phyloP scores from a whole-genome alignment of 2,888 invertebrate species.

The Trichopria drosophilae region DNA sequence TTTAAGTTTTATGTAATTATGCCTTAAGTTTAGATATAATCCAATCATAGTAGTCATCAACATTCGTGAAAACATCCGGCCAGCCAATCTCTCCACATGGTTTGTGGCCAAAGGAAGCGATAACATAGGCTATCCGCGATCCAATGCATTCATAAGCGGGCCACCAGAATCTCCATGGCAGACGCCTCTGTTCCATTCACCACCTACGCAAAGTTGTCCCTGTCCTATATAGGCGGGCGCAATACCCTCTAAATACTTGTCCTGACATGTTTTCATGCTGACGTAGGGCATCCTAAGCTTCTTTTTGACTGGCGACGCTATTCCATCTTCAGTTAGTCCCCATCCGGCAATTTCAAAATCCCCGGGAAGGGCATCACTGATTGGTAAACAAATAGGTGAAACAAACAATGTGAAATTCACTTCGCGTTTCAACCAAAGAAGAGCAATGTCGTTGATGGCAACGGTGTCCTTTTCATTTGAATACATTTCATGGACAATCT shows the following conservation, averaged over 20 bases:
- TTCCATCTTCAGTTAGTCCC: no score
- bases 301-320: no score
- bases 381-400: slow-evolving; percentile 19
- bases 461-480: no score
- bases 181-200: no score
- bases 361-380: neutral
- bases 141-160: slow-evolving; percentile 12
- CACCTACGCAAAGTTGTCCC: slow-evolving; percentile 17
- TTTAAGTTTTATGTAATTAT: no score
- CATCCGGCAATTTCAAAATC: no score
- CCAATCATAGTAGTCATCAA: slow-evolving; percentile 12
- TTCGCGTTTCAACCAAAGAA: slow-evolving; percentile 2
- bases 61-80: slow-evolving; percentile 17
- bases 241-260: no score
- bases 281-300: no score
- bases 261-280: no score
- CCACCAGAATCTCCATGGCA: slow-evolving; percentile 21
- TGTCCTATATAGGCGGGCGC: neutral
- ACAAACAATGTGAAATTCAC: slow-evolving; percentile 2
- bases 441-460: slow-evolving; percentile 13
- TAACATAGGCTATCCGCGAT: slow-evolving; percentile 9
- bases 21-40: no score
- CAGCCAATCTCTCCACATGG: neutral
- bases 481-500: neutral
- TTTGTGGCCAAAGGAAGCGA: slow-evolving; percentile 1